Percentiles rank a stretch among this genome's conserved stretches.
phyloP scores from a whole-genome alignment of 23 tunicate genomes.

The Botrylloides violaceus region DNA sequence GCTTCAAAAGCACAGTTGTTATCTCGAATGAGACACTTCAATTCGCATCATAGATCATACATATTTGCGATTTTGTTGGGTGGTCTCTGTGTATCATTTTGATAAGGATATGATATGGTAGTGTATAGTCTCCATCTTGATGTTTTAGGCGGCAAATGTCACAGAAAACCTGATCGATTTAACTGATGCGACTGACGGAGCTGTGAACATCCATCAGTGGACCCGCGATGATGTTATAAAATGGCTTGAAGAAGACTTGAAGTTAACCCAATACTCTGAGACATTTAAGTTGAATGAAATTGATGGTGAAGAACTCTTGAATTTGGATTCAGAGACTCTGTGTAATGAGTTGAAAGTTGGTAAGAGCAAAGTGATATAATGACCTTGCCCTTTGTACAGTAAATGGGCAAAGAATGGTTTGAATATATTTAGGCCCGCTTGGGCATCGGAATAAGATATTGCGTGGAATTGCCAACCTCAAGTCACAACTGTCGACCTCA shows the following conservation, averaged over 20 bases:
- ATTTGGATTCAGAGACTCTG: slow-evolving; percentile 48
- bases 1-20: too few relatives aligned
- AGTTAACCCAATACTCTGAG: slow-evolving; percentile 47
- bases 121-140: too few relatives aligned
- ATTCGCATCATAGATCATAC: too few relatives aligned
- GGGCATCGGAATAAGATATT: slow-evolving; percentile 90
- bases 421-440: slow-evolving; percentile 44
- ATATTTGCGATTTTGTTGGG: too few relatives aligned
- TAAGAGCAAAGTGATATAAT: slow-evolving; percentile 20
- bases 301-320: slow-evolving; percentile 75
- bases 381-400: background rate
- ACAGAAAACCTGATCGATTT: too few relatives aligned
- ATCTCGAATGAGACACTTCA: too few relatives aligned
- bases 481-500: background rate
- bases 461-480: slow-evolving; percentile 44
- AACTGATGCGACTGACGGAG: background rate
- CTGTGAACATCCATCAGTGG: slow-evolving; percentile 33
- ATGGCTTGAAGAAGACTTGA: slow-evolving; percentile 65
- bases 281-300: slow-evolving; percentile 54
- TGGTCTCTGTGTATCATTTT: too few relatives aligned
- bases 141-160: too few relatives aligned
- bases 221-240: slow-evolving; percentile 46
- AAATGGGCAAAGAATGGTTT: background rate
- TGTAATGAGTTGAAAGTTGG: slow-evolving; percentile 73
- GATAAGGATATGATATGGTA: too few relatives aligned